Conservation (phyloP, 2,113 vertebrate species). For the Hydropotes inermis region DNA sequence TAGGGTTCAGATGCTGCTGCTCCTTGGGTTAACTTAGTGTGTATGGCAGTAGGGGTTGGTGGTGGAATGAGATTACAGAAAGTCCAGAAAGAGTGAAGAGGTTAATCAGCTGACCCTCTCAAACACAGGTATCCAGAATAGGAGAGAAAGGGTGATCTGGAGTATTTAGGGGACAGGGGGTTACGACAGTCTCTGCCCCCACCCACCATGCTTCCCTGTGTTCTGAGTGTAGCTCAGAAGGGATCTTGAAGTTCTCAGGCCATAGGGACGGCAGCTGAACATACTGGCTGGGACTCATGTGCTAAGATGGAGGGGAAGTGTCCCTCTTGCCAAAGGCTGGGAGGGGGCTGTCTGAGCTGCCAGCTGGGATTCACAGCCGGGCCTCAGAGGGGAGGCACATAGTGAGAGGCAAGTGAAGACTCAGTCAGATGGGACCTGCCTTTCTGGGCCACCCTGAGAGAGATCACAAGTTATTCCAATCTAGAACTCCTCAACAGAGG, state of each 20-base stretch:
- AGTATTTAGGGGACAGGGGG: too few species aligned
- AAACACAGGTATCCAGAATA: neutral
- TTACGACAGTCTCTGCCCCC: neutral
- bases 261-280: neutral
- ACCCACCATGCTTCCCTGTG: neutral
- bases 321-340: too few species aligned
- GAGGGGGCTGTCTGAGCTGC: neutral
- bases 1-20: neutral
- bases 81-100: neutral
- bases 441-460: neutral
- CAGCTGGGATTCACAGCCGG: neutral
- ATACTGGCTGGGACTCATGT: neutral
- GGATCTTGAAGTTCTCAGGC: neutral
- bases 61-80: neutral
- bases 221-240: neutral
- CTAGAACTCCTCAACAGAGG: neutral
- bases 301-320: neutral
- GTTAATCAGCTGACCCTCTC: neutral
- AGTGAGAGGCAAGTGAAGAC: neutral
- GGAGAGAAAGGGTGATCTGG: neutral
- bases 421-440: neutral
- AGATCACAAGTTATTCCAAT: neutral
- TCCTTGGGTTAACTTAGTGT: neutral
- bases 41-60: fast-evolving
- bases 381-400: neutral